phyloP scores from a whole-genome alignment of 2,113 vertebrate species.

The Sapajus apella region DNA sequence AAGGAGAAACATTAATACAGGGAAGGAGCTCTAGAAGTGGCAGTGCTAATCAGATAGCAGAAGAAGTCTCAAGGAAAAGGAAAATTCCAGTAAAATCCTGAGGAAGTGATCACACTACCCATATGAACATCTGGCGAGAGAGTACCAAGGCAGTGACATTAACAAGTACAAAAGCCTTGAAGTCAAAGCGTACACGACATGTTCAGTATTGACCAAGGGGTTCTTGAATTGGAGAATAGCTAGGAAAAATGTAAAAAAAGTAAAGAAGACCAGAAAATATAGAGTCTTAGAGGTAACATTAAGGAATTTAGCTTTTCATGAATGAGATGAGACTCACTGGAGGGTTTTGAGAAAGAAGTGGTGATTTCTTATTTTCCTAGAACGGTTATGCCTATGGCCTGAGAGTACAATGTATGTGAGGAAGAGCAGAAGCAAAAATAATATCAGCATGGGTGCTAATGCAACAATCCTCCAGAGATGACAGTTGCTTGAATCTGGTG shows the following conservation, averaged over 20 bases:
- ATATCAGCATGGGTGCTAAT: neutral
- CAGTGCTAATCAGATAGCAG: neutral
- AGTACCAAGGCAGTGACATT: neutral
- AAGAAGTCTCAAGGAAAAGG: neutral
- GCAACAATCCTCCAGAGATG: neutral
- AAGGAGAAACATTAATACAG: neutral
- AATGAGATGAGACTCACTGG: neutral
- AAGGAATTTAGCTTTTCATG: neutral
- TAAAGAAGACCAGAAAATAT: neutral
- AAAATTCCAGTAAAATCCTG: neutral
- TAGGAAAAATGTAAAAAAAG: neutral
- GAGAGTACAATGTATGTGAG: neutral
- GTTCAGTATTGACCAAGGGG: neutral
- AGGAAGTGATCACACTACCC: neutral
- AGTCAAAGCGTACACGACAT: neutral
- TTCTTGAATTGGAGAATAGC: neutral
- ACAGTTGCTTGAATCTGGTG: neutral
- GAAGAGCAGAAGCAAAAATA: neutral
- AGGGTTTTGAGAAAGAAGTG: neutral
- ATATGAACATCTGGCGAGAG: neutral
- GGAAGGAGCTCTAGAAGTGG: neutral
- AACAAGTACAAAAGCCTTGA: neutral
- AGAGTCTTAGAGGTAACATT: neutral
- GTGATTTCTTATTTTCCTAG: neutral
- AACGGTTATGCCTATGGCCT: neutral